Evolutionary conservation across 35 echinoderm and acorn worm genomes (phyloP), one percentile per base, ranked within the genome.

Genomic region (Heliocidaris erythrogramma): DNA sequence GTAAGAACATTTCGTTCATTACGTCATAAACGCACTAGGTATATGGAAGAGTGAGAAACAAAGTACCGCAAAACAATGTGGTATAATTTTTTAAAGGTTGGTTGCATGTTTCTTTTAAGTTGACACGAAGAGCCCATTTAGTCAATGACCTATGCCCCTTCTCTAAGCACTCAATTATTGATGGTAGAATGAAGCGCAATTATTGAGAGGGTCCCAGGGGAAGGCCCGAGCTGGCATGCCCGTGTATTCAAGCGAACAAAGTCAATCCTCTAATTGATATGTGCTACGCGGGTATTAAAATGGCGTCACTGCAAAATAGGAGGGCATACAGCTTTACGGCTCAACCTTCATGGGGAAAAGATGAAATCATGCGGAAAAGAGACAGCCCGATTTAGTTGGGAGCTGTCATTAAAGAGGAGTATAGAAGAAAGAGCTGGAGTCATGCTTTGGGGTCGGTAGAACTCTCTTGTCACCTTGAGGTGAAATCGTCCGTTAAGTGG

Each of bases 191-290:
- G 42, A 89, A 89, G 87, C 47, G 87, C 87, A 89, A 89, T 89
- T 89, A 89, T 48, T 32, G 47, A 32, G 31, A 27, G 31, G 87
- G 87, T 89, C 87, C 24, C 87, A 35, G 32, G 47, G 32, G 87
- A 89, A 31, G 47, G 12, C 32, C 31, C 65, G 4, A 0, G 21
- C 27, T 78, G 65, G 65, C 27, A 78, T 78, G 18, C 65, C 17
- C 21, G 21, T n/a, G 65, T 21, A 78, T 5, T 24, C 65, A 7
- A 78, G 21, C 65, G 65, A 18, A 86, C 18, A 32, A 89, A 48
- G 87, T 18, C 87, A 89, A 47, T 89, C 32, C 87, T 89, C 87
- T 89, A 89, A 89, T 89, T 89, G 87, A 89, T 89, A 89, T 89
- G 87, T 89, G 32, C 47, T 47, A 89, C 87, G 87, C 31, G 30